Conservation (phyloP, 2,113 vertebrate genomes). For the Xenus cinereus region DNA sequence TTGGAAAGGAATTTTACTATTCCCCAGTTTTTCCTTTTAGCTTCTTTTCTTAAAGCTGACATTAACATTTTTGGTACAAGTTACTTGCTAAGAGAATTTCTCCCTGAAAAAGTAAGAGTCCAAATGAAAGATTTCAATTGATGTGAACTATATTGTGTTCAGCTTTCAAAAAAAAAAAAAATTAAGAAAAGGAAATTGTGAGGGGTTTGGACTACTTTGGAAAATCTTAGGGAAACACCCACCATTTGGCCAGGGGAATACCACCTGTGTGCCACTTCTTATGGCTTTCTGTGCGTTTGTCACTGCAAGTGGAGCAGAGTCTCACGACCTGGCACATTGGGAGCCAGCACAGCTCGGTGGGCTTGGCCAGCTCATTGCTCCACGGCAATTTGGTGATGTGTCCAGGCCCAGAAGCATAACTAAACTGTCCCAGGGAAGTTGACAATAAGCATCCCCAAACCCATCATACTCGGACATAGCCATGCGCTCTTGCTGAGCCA, state of each 20-base stretch:
- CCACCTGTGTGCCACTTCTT: background rate
- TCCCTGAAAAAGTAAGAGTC: background rate
- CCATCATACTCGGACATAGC: fast-evolving
- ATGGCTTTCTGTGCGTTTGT: background rate
- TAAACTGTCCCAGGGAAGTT: background rate
- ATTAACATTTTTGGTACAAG: background rate
- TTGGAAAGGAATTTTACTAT: background rate
- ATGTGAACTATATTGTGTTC: background rate
- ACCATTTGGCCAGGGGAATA: background rate
- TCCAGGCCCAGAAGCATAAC: background rate
- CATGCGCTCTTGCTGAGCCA: fast-evolving
- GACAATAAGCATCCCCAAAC: background rate
- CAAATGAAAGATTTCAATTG: background rate
- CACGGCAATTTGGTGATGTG: fast-evolving
- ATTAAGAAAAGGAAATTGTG: background rate
- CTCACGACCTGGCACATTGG: fast-evolving
- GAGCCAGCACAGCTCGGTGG: background rate
- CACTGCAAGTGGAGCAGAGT: background rate
- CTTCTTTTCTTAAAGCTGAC: background rate
- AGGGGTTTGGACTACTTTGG: background rate
- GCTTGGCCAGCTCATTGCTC: background rate
- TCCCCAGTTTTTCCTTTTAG: background rate
- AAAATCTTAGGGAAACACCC: background rate
- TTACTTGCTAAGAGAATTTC: background rate
- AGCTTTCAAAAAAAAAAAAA: background rate